Base-by-base conservation (phyloP, 1,140 invertebrate species). In the Danaus melanippus region DNA sequence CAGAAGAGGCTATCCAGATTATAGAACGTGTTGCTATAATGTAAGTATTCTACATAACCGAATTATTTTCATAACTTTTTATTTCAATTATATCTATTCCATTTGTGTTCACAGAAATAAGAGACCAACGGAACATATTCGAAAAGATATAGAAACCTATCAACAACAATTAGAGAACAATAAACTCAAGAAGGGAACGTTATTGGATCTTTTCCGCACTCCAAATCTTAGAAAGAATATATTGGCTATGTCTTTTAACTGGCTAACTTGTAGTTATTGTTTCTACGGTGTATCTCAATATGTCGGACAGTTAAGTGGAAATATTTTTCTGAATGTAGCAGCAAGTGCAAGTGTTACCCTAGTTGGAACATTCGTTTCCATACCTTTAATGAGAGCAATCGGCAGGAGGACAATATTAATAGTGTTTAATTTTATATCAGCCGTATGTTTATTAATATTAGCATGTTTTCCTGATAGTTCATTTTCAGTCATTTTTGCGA, bases 201-300 rank as follows among this genome's bases (percentile, higher is more conserved):
- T 95, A 17, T 3, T 91, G 1, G 94, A 95, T 79, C 80, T 96
- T 1, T 91, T 95, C 58, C 80, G 89, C 40, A 95, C 93, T 1
- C 92, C 93, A 0, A 93, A 93, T 71, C 87, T 96, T 76, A 78
- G 94, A 41, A 84, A 90, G 32, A 95, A 95, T 67, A 95, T 93
- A 1, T 73, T 94, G 9, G 89, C 88, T 21, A 92, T 93, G 74
- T 89, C 90, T 40, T 91, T 92, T 60, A 90, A 91, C 56, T 94
- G 93, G 93, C 64, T 92, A 6, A 89, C 92, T 0, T 92, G 92
- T 54, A 93, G 93, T 17, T 90, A 93, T 68, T 92, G 92, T 51
- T 91, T 93, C 62, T 94, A 92, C 64, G 93, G 93, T 1, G 90
- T 93, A 10, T 91, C 92, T 0, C 93, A 94, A 67, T 93, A 92